Percentiles rank a stretch among this genome's conserved stretches.
Evolutionary conservation across 2,797 vertebrate species (phyloP).

Genomic region (Vespertilio murinus): DNA sequence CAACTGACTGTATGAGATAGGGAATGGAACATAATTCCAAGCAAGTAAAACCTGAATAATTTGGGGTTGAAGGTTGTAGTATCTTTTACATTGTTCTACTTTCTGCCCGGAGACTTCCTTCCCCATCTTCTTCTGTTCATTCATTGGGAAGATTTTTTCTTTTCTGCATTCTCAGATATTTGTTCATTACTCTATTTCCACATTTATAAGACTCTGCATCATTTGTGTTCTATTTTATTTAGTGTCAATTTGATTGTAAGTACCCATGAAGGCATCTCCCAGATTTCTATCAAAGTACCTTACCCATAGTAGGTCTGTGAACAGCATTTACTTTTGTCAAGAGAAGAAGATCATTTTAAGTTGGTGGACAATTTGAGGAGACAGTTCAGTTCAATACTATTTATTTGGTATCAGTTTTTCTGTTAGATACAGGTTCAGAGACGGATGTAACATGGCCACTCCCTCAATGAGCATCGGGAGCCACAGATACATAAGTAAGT

Average conservation of each 20-base stretch:
- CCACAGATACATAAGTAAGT: background rate
- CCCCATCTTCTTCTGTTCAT: background rate
- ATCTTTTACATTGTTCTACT: background rate
- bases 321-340: background rate
- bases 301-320: background rate
- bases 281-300: background rate
- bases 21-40: slow-evolving; percentile 1
- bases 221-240: background rate
- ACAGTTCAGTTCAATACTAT: background rate
- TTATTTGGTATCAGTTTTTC: background rate
- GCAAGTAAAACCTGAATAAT: background rate
- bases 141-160: background rate
- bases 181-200: background rate
- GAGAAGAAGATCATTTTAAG: background rate
- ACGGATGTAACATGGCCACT: background rate
- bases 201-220: background rate
- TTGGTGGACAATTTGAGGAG: background rate
- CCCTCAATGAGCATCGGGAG: background rate
- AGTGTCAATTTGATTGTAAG: background rate
- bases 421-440: background rate
- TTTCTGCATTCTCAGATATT: background rate
- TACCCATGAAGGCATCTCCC: background rate
- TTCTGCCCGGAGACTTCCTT: background rate
- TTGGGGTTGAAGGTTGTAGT: background rate
- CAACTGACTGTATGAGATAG: background rate